A percentile compares a stretch with the other conserved stretches of the same genome.
These are phyloP conservation scores for Drosophila antonietae DNA, from an alignment of 2,888 invertebrate genomes.

Conservation along the genomic window DNA sequence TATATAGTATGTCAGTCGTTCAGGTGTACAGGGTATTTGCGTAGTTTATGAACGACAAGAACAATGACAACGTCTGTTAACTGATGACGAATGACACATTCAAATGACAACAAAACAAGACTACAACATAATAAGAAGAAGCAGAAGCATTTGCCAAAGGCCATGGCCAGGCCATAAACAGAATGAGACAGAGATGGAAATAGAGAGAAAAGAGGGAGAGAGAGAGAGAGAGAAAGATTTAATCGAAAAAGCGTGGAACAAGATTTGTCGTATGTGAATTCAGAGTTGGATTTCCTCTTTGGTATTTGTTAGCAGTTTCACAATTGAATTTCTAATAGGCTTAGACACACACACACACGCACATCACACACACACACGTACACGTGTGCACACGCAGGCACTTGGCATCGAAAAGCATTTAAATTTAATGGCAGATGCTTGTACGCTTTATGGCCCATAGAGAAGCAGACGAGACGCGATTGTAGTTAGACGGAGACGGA, in stretches of 20 bases:
- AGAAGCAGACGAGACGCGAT: neutral
- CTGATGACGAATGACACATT: slow-evolving; percentile 48
- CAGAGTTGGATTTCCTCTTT: slow-evolving; percentile 17
- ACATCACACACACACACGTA: neutral
- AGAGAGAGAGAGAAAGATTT: slow-evolving; percentile 42
- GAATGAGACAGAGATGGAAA: neutral
- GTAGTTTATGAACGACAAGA: slow-evolving; percentile 16
- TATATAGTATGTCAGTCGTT: neutral
- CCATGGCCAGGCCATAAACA: slow-evolving; percentile 18
- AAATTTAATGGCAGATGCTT: slow-evolving; percentile 76
- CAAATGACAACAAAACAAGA: slow-evolving; percentile 38
- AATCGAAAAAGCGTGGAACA: slow-evolving; percentile 45
- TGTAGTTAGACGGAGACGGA: neutral
- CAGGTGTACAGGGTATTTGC: slow-evolving; percentile 16
- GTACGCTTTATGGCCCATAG: slow-evolving; percentile 65
- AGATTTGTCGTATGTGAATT: slow-evolving; percentile 15
- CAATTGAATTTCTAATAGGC: slow-evolving; percentile 79
- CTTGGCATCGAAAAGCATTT: slow-evolving; percentile 77
- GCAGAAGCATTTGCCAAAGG: slow-evolving; percentile 25
- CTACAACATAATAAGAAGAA: slow-evolving; percentile 22
- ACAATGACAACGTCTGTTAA: slow-evolving; percentile 49
- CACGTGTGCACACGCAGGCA: slow-evolving; percentile 15
- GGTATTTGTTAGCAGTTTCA: slow-evolving; percentile 30
- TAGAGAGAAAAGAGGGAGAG: neutral
- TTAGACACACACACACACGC: slow-evolving; percentile 20